Base-by-base conservation (phyloP, 2,113 vertebrate genomes). In the Scalopus aquaticus region DNA sequence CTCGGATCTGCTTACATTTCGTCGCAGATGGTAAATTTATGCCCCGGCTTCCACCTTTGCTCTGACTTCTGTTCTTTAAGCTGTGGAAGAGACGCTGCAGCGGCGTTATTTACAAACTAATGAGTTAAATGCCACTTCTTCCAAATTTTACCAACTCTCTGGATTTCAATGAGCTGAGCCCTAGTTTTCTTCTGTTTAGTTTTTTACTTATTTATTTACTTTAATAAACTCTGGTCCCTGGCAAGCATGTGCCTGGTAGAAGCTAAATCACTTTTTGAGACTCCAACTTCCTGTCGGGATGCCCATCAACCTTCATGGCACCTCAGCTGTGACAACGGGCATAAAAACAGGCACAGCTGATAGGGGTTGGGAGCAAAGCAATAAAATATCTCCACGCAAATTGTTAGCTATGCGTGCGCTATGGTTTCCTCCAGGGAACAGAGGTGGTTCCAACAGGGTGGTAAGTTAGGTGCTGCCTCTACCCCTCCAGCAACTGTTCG, bases 1-100 rank as follows among this genome's bases (percentile, higher is more conserved):
- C 96, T 94, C 20, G 95, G 97, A 96, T 98, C 96, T 83, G 91
- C 94, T 98, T 98, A 98, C 98, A 96, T 97, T 97, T 97, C 94
- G 69, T 94, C 76, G 80, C 95, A 98, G 96, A 97, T 95, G 95
- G 97, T 90, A 96, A 96, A 98, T 98, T 97, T 97, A 97, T 98
- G 97, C 97, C 97, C 95, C 46, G 92, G 93, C 95, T 2, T 49
- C 97, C 97, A 97, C 96, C 96, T 98, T 97, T 98, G 95, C 93
- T 95, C 96, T 95, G 58, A 97, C 81, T 97, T 91, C 92, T 94
- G 94, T 96, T 87, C 94, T 97, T 96, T 82, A 95, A 97, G 91
- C 67, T 91, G 93, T 83, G 91, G 94, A 90, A 84, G 96, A 88
- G 80, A 96, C 92, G 44, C 64, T 62, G 69, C 30, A 88, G 42